Evolutionary conservation across 2,113 vertebrate genomes (phyloP).

Genomic region (Prunella fulvescens): DNA sequence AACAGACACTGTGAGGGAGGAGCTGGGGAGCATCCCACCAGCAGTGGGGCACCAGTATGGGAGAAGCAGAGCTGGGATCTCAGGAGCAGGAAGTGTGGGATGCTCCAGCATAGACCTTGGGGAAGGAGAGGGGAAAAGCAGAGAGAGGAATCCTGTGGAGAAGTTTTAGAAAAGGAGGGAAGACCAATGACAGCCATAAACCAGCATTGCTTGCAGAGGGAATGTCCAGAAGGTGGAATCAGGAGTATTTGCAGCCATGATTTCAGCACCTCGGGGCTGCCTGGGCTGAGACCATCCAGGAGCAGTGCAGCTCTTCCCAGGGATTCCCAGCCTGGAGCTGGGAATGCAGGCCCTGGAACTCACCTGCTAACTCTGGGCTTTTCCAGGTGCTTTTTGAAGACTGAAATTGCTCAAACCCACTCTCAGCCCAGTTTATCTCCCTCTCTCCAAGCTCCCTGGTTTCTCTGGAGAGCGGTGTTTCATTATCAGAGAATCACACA

Average conservation of each 20-base stretch:
- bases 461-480: background rate
- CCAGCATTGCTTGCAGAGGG: background rate
- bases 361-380: background rate
- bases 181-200: background rate
- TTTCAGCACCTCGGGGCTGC: background rate
- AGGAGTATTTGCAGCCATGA: background rate
- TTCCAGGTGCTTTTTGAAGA: background rate
- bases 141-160: background rate
- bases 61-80: background rate
- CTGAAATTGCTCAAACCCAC: background rate
- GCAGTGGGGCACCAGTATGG: background rate
- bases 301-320: background rate
- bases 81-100: background rate
- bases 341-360: background rate
- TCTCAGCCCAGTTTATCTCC: background rate
- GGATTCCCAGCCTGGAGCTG: background rate
- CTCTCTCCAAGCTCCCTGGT: background rate
- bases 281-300: background rate
- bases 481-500: background rate
- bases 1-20: background rate
- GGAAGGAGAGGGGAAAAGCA: background rate
- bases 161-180: background rate
- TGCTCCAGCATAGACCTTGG: rapidly evolving
- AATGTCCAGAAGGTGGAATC: background rate
- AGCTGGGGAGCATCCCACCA: background rate